Base-by-base conservation (phyloP, 2,797 vertebrate genomes). In the Sandelia bainsii region DNA sequence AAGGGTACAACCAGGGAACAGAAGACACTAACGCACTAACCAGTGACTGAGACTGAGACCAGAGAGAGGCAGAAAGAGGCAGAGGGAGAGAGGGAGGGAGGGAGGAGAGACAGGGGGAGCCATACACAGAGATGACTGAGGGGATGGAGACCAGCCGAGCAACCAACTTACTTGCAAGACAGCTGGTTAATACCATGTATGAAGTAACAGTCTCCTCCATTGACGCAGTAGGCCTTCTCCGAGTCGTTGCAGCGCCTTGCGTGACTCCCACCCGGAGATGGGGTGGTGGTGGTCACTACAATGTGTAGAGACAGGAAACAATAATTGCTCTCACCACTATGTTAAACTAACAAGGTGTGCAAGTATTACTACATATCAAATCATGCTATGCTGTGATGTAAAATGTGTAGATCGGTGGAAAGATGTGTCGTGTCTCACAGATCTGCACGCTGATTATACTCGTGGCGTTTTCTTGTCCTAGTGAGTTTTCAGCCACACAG, bases 181-280 rank as follows among this genome's bases (percentile, higher is more conserved):
- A 97, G 95, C 92, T 98, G 96, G 92, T 99, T 98, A 92, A 99
- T 96, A 94, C 97, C 98, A 80, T 98, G 97, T 83, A 98, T 97
- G 95, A 98, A 97, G 95, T 97, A 98, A 96, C 98, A 99, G 93
- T 98, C 96, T 61, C 98, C 98, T 80, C 98, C 97, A 48, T 99
- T 99, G 84, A 96, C 96, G 79, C 98, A 99, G 88, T 98, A 96
- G 73, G 96, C 94, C 92, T 97, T 98, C 91, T 97, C 97, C 5
- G 97, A 96, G 86, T 99, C 97, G 13, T 99, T 99, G 94, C 98
- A 99, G 93, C 96, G 96, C 87, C 97, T 94, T 37, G 95, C 95
- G 1, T 97, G 97, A 77, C 98, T 98, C 8, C 96, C 96, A 85
- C 95, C 97, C 32, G 96, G 94, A 61, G 97, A 96, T 65, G 96